These are phyloP conservation scores for Limosa lapponica DNA, from an alignment of 2,797 vertebrate species.

Conservation along the genomic window DNA sequence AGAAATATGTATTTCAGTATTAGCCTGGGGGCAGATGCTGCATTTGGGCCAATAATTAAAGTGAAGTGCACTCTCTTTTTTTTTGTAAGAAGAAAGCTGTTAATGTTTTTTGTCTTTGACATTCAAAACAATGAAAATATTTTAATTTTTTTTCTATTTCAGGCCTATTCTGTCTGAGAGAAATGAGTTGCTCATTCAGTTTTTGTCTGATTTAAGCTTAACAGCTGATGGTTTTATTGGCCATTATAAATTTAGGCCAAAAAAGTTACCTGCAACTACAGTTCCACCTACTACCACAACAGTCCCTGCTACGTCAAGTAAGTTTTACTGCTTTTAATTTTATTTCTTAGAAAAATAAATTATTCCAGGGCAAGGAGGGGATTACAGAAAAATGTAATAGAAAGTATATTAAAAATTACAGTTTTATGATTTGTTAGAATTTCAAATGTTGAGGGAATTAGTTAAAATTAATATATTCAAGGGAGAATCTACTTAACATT, in stretches of 20 bases:
- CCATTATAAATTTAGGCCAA: conserved; percentile 96
- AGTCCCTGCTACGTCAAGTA: conserved; percentile 83
- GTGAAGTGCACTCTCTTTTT: not conserved
- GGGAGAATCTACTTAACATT: not conserved
- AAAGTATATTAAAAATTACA: not conserved
- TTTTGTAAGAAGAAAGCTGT: not conserved
- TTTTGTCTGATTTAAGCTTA: conserved; percentile 96
- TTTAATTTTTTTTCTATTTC: conserved; percentile 51
- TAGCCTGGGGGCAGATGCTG: not conserved
- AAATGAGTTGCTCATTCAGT: conserved; percentile 95
- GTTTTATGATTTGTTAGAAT: not conserved
- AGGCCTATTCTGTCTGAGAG: conserved; percentile 94
- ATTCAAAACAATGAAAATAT: not conserved
- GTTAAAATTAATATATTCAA: not conserved
- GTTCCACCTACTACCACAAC: conserved; percentile 77
- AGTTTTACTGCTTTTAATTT: conserved; percentile 54
- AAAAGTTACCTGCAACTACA: conserved; percentile 87
- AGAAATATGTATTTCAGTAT: accelerated
- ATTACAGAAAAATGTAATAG: not conserved
- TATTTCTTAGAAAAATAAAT: not conserved
- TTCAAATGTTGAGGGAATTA: not conserved
- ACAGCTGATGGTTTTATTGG: conserved; percentile 97
- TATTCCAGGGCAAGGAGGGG: not conserved
- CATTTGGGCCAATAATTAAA: not conserved
- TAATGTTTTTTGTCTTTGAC: not conserved